A percentile compares a stretch with the other conserved stretches of the same genome.
Conservation (phyloP, 2,113 vertebrate species). For the Desmodus rotundus region DNA sequence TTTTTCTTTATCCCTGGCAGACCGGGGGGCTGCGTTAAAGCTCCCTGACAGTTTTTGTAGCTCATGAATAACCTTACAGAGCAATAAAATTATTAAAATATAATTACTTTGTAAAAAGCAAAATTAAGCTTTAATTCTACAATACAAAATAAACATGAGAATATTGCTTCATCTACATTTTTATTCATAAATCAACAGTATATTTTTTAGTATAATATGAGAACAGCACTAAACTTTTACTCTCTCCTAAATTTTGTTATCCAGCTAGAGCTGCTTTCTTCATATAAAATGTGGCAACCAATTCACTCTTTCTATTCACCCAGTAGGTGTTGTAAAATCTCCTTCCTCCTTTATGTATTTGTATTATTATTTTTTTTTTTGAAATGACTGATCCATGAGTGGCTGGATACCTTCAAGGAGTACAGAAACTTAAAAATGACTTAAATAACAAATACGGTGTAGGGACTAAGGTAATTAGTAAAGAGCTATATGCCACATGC, state of each 20-base stretch:
- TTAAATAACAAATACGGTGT: neutral
- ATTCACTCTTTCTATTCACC: neutral
- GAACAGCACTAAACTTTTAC: neutral
- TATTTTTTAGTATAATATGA: neutral
- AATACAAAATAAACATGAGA: neutral
- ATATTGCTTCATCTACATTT: neutral
- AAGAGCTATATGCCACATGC: neutral
- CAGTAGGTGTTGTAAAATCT: neutral
- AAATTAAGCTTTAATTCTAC: neutral
- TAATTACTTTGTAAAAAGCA: neutral
- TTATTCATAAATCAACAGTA: neutral
- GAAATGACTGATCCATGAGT: neutral
- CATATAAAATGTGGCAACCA: neutral
- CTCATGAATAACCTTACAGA: neutral
- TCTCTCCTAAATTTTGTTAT: neutral
- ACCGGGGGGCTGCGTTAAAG: too few relatives aligned
- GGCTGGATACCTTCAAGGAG: neutral
- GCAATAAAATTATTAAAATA: neutral
- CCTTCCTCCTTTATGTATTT: neutral
- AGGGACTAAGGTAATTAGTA: neutral
- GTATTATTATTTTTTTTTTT: neutral
- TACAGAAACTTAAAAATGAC: neutral
- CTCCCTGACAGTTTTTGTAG: too few relatives aligned
- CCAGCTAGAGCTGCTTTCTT: neutral
- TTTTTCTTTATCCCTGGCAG: too few relatives aligned